A percentile compares a stretch with the other conserved stretches of the same genome.
Conservation (phyloP, 2,113 vertebrate species). For the Ptilonorhynchus violaceus region DNA sequence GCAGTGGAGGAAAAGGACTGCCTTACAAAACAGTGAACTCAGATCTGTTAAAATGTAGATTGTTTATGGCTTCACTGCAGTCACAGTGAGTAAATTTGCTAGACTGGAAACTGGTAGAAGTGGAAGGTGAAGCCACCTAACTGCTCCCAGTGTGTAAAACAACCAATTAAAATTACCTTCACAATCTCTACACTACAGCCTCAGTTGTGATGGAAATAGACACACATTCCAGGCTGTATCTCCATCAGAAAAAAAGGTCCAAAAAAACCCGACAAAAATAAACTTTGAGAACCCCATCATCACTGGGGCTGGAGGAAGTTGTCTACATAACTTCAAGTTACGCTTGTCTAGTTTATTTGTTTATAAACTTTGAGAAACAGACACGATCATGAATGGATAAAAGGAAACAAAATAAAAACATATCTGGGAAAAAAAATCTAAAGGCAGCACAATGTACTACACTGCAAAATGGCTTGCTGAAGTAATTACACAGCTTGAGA, state of each 20-base stretch:
- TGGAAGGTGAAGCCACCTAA: neutral
- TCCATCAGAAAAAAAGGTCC: neutral
- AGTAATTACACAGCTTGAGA: neutral
- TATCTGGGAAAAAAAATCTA: neutral
- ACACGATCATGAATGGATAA: neutral
- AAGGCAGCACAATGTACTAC: neutral
- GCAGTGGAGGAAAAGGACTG: neutral
- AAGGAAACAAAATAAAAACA: neutral
- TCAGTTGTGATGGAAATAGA: neutral
- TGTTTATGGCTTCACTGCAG: neutral
- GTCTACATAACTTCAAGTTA: neutral
- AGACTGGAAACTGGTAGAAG: neutral
- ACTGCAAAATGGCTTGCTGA: neutral
- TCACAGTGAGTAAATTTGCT: neutral
- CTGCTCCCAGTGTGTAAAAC: neutral
- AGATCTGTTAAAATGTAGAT: neutral
- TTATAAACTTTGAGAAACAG: neutral
- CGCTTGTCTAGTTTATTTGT: neutral
- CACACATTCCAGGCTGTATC: neutral
- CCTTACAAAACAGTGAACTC: neutral
- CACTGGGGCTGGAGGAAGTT: neutral
- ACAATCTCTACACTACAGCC: neutral
- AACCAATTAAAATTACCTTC: neutral
- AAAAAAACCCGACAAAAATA: neutral
- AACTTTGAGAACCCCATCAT: neutral